Conservation (phyloP, 2,113 vertebrate genomes). For the Phycodurus eques region DNA sequence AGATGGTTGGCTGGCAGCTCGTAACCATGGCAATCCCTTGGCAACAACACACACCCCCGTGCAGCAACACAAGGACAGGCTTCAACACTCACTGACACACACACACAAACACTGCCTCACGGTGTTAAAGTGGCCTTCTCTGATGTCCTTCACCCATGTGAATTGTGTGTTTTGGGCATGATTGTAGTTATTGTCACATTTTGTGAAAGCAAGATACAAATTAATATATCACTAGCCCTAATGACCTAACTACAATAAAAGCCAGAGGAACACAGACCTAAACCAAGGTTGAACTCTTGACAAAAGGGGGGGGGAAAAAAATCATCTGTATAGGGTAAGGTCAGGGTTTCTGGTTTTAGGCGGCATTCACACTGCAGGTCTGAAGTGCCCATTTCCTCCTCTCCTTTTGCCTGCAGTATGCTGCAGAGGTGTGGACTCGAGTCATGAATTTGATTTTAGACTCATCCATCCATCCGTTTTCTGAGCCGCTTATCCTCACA, state of each 20-base stretch:
- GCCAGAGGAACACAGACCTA: not conserved
- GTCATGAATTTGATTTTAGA: no score
- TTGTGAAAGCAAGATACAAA: not conserved
- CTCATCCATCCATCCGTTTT: no score
- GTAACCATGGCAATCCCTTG: slow-evolving; percentile 74
- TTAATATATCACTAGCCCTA: not conserved
- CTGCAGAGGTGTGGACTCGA: no score
- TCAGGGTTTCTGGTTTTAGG: not conserved
- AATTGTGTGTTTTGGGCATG: slow-evolving; percentile 34
- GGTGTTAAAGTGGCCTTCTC: slow-evolving; percentile 51
- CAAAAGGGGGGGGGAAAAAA: no score
- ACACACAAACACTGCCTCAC: slow-evolving; percentile 26
- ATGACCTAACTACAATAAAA: not conserved
- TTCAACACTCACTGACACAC: slow-evolving; percentile 38
- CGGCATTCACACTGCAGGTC: no score
- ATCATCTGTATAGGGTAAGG: no score
- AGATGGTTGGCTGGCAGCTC: slow-evolving; percentile 70
- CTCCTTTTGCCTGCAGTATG: no score
- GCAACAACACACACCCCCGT: slow-evolving; percentile 53
- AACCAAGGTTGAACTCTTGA: not conserved
- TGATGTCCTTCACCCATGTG: slow-evolving; percentile 59
- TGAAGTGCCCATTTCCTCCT: no score
- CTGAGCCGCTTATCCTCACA: no score
- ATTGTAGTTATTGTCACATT: not conserved
- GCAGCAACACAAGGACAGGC: slow-evolving; percentile 56